Evolutionary conservation across 2,797 vertebrate genomes (phyloP).

Genomic region (Pipistrellus nathusii): DNA sequence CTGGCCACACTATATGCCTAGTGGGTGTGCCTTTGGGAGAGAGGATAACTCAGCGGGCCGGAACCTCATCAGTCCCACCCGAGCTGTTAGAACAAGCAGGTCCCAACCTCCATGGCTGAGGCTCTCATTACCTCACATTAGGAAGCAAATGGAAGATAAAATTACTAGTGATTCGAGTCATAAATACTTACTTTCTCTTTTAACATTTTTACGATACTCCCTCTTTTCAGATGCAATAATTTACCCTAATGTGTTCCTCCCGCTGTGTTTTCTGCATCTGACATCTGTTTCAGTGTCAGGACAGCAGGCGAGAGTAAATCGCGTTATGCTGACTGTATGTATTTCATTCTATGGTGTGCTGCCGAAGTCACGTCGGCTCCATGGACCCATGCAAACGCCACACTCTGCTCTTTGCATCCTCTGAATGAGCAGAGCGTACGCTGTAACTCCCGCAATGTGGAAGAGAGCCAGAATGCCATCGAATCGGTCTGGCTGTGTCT

Average conservation of each 20-base stretch:
- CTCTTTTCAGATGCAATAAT: conserved; percentile 81
- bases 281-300: conserved; percentile 86
- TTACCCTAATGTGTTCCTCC: conserved; percentile 83
- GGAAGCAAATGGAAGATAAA: conserved; percentile 67
- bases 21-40: neutral
- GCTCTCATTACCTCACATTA: conserved; percentile 26
- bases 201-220: conserved; percentile 81
- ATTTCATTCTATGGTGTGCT: conserved; percentile 72
- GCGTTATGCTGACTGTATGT: conserved; percentile 74
- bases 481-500: neutral
- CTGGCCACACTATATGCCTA: accelerated
- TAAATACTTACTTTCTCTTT: conserved; percentile 82
- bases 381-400: conserved; percentile 46
- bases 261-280: conserved; percentile 64
- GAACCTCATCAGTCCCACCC: neutral
- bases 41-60: neutral
- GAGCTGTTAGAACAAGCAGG: neutral
- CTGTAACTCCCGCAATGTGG: neutral
- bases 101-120: neutral
- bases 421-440: conserved; percentile 61
- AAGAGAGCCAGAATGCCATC: neutral
- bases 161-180: conserved; percentile 60
- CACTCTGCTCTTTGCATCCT: conserved; percentile 35
- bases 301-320: conserved; percentile 82
- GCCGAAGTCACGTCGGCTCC: conserved; percentile 74